Percentiles rank a stretch among this genome's conserved stretches.
These are phyloP conservation scores for Zaprionus obscuricornis DNA, from an alignment of 2,888 invertebrate species.

Conservation along the genomic window DNA sequence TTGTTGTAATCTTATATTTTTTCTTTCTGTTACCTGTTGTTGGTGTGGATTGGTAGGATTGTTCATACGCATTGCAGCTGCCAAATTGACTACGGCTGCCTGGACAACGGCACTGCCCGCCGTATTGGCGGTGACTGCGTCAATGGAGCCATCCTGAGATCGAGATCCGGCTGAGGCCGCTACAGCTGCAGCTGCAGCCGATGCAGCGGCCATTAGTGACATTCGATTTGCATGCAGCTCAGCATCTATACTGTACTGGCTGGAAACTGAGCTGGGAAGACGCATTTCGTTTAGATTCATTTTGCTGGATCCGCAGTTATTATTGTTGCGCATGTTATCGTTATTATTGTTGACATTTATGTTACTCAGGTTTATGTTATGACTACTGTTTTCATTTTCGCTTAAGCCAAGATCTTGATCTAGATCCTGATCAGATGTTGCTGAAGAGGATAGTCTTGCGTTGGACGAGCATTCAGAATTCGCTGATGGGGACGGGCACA, in stretches of 20 bases:
- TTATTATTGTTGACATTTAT: slow-evolving; percentile 82
- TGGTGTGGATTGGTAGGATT: slow-evolving; percentile 58
- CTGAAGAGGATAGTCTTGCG: slow-evolving; percentile 91
- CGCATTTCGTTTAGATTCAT: slow-evolving; percentile 84
- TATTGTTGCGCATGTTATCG: slow-evolving; percentile 86
- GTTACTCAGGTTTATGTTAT: slow-evolving; percentile 84
- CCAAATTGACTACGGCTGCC: slow-evolving; percentile 90
- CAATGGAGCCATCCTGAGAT: slow-evolving; percentile 74
- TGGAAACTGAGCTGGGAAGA: slow-evolving; percentile 85
- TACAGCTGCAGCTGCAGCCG: slow-evolving; percentile 76
- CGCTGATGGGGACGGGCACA: slow-evolving; percentile 92
- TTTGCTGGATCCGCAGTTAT: slow-evolving; percentile 85
- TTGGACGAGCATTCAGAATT: slow-evolving; percentile 95
- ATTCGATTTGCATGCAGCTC: slow-evolving; percentile 86
- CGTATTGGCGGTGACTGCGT: slow-evolving; percentile 81
- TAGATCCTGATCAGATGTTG: slow-evolving; percentile 88
- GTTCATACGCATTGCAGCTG: slow-evolving; percentile 89
- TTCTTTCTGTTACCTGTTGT: slow-evolving; percentile 48
- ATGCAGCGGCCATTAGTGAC: slow-evolving; percentile 88
- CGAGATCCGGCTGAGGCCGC: slow-evolving; percentile 63
- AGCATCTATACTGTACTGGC: slow-evolving; percentile 87
- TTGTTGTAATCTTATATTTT: no score
- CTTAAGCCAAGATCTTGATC: slow-evolving; percentile 87
- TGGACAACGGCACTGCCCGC: slow-evolving; percentile 85
- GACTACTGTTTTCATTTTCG: slow-evolving; percentile 84